phyloP scores from a whole-genome alignment of 2,888 invertebrate species.

The Zaprionus obscuricornis region DNA sequence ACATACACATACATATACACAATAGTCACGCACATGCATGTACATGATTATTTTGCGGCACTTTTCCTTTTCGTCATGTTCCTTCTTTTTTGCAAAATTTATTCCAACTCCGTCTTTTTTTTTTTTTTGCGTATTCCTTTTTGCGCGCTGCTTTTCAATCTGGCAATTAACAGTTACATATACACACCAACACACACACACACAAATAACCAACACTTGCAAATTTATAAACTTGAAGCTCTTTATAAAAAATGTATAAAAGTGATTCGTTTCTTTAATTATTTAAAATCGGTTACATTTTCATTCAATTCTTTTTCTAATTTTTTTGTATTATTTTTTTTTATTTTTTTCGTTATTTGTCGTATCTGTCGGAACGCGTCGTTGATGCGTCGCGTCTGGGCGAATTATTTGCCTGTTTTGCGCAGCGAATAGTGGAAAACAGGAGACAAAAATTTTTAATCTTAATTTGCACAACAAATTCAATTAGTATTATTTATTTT shows the following conservation, averaged over 20 bases:
- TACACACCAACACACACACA: not conserved
- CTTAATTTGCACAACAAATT: constrained; percentile 5
- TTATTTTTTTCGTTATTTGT: no score
- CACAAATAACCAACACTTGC: not conserved
- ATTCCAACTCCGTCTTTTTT: constrained; percentile 14
- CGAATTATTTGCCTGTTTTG: constrained; percentile 34
- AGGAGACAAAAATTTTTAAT: not conserved
- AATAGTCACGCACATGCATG: constrained; percentile 10
- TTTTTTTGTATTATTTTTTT: constrained; percentile 11
- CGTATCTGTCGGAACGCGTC: constrained; percentile 36
- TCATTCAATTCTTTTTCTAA: not conserved
- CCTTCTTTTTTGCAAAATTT: constrained; percentile 26
- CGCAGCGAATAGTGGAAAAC: constrained; percentile 18
- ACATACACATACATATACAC: constrained; percentile 7
- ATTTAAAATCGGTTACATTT: constrained; percentile 8
- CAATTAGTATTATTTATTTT: constrained; percentile 5
- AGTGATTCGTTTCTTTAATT: not conserved
- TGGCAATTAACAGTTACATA: constrained; percentile 26
- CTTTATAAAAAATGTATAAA: not conserved
- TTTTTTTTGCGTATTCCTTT: constrained; percentile 31
- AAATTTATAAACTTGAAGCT: no score
- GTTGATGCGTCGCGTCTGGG: constrained; percentile 43
- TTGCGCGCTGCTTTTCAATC: constrained; percentile 20
- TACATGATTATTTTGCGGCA: constrained; percentile 40
- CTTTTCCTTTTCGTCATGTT: constrained; percentile 42